These are phyloP conservation scores for Pangasius djambal DNA, from an alignment of 2,797 vertebrate species.

Conservation along the genomic window DNA sequence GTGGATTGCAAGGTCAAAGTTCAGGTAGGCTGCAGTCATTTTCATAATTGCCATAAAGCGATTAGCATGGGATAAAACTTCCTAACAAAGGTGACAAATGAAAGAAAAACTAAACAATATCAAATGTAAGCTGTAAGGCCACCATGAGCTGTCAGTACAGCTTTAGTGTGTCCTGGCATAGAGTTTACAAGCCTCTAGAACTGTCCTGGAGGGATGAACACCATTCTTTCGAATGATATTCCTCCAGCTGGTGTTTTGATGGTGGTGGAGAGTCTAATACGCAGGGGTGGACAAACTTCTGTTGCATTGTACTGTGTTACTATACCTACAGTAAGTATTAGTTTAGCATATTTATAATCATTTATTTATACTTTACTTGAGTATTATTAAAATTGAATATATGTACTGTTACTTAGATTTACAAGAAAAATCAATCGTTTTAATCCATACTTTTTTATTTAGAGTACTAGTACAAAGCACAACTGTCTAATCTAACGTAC, in stretches of 20 bases:
- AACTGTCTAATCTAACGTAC: not conserved
- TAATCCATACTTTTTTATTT: not conserved
- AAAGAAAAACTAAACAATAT: not conserved
- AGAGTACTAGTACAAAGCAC: not conserved
- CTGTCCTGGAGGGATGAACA: not conserved
- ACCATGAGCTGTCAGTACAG: not conserved
- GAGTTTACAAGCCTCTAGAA: not conserved
- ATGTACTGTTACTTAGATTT: not conserved
- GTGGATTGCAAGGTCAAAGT: constrained; percentile 91
- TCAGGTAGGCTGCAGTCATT: constrained; percentile 73
- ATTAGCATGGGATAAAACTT: not conserved
- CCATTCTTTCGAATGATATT: not conserved
- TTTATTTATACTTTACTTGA: not conserved
- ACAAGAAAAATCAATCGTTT: not conserved
- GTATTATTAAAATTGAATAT: not conserved
- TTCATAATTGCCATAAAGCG: not conserved
- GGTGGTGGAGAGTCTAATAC: not conserved
- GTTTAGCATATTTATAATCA: not conserved
- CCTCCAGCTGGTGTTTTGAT: not conserved
- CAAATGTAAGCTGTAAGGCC: not conserved
- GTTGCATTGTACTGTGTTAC: too few species aligned
- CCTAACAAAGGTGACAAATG: not conserved
- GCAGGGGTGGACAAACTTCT: too few species aligned
- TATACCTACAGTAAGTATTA: not conserved
- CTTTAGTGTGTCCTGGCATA: not conserved